These are phyloP conservation scores for Agrochola lychnidis DNA, from an alignment of 2,888 invertebrate genomes.

Conservation along the genomic window DNA sequence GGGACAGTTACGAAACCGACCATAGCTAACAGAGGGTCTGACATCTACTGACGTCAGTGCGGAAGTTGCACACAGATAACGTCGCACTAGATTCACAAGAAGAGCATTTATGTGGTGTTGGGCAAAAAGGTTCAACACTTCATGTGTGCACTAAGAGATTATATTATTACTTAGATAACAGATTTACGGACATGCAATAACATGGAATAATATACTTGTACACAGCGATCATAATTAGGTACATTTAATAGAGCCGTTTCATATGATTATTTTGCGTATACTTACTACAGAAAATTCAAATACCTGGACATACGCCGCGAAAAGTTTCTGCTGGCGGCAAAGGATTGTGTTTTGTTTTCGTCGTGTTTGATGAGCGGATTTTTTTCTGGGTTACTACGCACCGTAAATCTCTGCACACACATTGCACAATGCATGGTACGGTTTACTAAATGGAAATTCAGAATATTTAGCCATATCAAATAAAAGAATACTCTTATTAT, in stretches of 20 bases:
- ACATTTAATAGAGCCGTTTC: background rate
- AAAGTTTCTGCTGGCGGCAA: background rate
- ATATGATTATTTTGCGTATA: background rate
- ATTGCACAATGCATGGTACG: no score
- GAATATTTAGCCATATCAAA: background rate
- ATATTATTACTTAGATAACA: background rate
- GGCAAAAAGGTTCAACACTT: slow-evolving; percentile 1
- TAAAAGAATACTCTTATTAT: background rate
- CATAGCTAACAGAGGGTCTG: slow-evolving; percentile 41
- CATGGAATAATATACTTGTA: background rate
- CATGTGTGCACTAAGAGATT: background rate
- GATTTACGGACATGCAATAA: background rate
- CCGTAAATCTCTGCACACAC: no score
- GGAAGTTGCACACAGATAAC: slow-evolving; percentile 67
- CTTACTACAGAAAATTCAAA: no score
- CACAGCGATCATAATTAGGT: background rate
- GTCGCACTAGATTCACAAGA: slow-evolving; percentile 45
- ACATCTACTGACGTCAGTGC: slow-evolving; percentile 49
- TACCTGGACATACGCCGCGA: background rate
- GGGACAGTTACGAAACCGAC: slow-evolving; percentile 51
- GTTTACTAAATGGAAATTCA: background rate
- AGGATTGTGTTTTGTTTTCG: background rate
- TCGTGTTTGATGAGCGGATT: background rate
- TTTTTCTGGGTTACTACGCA: background rate
- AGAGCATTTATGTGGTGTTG: background rate